Percentiles rank a stretch among this genome's conserved stretches.
phyloP scores from a whole-genome alignment of 2,888 invertebrate species.

The Cephus pulcher region DNA sequence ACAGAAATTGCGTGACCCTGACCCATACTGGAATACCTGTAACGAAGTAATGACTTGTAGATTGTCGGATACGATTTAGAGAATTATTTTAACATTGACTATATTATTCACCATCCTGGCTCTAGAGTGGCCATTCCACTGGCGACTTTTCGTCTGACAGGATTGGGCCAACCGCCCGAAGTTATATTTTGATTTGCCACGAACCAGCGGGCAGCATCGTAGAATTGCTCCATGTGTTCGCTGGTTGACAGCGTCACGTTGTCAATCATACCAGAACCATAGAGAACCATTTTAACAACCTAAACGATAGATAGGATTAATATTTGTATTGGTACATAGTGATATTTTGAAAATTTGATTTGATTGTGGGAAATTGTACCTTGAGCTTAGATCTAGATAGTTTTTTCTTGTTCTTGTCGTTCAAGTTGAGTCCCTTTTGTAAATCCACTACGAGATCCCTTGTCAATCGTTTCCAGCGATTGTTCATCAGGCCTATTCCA shows the following conservation, averaged over 20 bases:
- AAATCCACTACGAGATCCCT: slow-evolving; percentile 91
- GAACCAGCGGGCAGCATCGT: slow-evolving; percentile 94
- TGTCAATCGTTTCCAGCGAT: slow-evolving; percentile 82
- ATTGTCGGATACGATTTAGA: not conserved
- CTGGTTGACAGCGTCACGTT: slow-evolving; percentile 83
- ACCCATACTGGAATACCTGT: slow-evolving; percentile 95
- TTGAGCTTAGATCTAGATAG: slow-evolving; percentile 79
- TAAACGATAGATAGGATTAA: slow-evolving; percentile 45
- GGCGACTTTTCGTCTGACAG: slow-evolving; percentile 82
- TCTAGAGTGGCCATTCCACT: slow-evolving; percentile 81
- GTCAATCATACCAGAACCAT: slow-evolving; percentile 80
- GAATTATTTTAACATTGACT: not conserved
- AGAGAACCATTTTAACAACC: slow-evolving; percentile 75
- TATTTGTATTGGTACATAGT: not conserved
- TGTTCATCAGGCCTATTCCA: slow-evolving; percentile 78
- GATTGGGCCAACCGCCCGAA: slow-evolving; percentile 94
- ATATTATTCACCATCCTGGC: slow-evolving; percentile 80
- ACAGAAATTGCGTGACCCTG: slow-evolving; percentile 98
- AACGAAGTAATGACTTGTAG: not conserved
- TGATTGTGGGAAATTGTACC: slow-evolving; percentile 60
- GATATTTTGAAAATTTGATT: not conserved
- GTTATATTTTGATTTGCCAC: slow-evolving; percentile 83
- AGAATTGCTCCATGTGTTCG: slow-evolving; percentile 92
- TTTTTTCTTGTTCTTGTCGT: slow-evolving; percentile 77
- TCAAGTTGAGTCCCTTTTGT: slow-evolving; percentile 85